Evolutionary conservation across 1,140 invertebrate genomes (phyloP).

Genomic region (Pararge aegeria): DNA sequence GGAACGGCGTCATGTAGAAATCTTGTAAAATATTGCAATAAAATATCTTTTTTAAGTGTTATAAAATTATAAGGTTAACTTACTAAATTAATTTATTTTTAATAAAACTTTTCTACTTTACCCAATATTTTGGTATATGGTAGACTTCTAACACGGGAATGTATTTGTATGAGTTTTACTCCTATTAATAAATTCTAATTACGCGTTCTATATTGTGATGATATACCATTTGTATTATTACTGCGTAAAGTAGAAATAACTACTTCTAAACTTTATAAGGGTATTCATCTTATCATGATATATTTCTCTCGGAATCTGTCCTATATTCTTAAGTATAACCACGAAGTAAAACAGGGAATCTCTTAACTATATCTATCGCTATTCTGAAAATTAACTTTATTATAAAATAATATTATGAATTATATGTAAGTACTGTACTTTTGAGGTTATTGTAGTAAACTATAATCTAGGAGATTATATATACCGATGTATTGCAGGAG

Average conservation of each 20-base stretch:
- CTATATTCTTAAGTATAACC: slow-evolving; percentile 16
- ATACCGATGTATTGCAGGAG: background rate
- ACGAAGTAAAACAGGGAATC: slow-evolving; percentile 22
- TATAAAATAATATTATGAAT: background rate
- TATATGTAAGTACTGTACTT: background rate
- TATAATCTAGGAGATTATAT: background rate
- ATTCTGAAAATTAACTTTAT: slow-evolving; percentile 1
- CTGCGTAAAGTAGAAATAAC: background rate
- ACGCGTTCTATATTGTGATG: background rate
- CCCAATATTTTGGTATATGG: too few relatives aligned
- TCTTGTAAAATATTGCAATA: too few relatives aligned
- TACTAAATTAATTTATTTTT: too few relatives aligned
- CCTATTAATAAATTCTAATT: background rate
- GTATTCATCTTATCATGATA: background rate
- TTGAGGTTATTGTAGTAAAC: background rate
- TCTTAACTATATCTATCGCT: slow-evolving; percentile 13
- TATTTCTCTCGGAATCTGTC: background rate
- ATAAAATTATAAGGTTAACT: too few relatives aligned
- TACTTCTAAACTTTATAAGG: background rate
- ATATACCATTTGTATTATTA: background rate
- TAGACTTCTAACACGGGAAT: too few relatives aligned
- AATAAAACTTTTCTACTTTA: too few relatives aligned
- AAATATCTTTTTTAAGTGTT: too few relatives aligned
- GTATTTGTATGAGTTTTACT: too few relatives aligned
- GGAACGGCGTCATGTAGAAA: too few relatives aligned